Evolutionary conservation across 2,113 vertebrate species (phyloP).

Genomic region (Paralichthys olivaceus): DNA sequence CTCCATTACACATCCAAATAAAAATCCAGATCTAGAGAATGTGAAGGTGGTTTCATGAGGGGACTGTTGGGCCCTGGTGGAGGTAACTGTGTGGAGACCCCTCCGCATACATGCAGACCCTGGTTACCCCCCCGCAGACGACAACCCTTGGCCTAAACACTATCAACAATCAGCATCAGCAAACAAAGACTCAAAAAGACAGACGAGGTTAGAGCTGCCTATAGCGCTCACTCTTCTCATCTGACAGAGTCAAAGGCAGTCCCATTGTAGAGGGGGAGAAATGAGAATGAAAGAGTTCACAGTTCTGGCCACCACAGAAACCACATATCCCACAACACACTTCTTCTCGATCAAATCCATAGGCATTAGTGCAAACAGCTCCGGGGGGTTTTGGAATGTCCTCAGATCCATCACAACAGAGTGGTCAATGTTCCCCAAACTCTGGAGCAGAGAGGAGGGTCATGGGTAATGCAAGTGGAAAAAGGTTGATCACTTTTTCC

Average conservation of each 20-base stretch:
- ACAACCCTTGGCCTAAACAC: conserved; percentile 29
- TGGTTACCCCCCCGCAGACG: conserved; percentile 29
- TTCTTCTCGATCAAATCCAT: conserved; percentile 40
- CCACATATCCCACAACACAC: conserved; percentile 62
- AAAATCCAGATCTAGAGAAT: not conserved
- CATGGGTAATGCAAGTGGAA: conserved; percentile 56
- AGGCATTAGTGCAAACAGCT: conserved; percentile 65
- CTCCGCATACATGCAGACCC: conserved; percentile 1
- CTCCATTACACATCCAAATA: no score
- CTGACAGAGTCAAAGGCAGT: conserved; percentile 18
- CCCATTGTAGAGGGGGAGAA: conserved; percentile 19
- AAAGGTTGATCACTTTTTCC: conserved; percentile 66
- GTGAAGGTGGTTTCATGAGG: not conserved
- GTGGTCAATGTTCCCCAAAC: conserved; percentile 60
- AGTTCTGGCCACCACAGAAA: conserved; percentile 39
- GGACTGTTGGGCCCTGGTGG: not conserved
- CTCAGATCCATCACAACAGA: conserved; percentile 63
- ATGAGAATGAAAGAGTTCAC: conserved; percentile 40
- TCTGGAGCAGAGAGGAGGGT: conserved; percentile 50
- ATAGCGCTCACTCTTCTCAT: conserved; percentile 28
- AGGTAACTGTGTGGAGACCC: conserved; percentile 41
- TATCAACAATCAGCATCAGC: conserved; percentile 35
- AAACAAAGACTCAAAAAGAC: conserved; percentile 44
- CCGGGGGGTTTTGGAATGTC: conserved; percentile 63
- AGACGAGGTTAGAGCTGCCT: conserved; percentile 22